Evolutionary conservation across 2,797 vertebrate genomes (phyloP), one percentile per base, ranked within the genome.

Genomic region (Spinus pinus): DNA sequence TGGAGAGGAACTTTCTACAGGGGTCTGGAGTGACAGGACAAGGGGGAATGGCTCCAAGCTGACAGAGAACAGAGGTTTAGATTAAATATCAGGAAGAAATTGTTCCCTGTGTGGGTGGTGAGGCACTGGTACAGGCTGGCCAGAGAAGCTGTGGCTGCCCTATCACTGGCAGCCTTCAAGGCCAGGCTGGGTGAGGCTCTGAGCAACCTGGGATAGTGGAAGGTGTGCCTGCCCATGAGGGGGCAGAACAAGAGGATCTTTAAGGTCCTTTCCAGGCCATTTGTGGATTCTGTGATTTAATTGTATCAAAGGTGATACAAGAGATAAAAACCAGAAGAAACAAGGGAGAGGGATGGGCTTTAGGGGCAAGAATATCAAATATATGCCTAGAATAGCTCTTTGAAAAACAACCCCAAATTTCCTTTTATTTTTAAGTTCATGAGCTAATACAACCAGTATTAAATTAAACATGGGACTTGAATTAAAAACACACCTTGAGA

Each of bases 61-160:
- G 41, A 20, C 15, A 66, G 21, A 28, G 13, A 31, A 10, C 1
- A n/a, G 16, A n/a, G 10, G 21, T 51, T 47, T n/a, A 24, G 6
- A n/a, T 47, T n/a, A 24, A 5, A n/a, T 33, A 39, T 16, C 8
- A 50, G 37, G 8, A 64, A 33, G 11, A 70, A 70, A 10, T 9
- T 11, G 0, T 13, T 70, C 14, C 42, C 57, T 44, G 8, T 25
- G 56, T 56, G 20, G 37, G 4, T n/a, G 16, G 28, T 3, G 8
- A 62, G n/a, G 9, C 9, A 0, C 27, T 49, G 35, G 56, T 13
- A 16, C 27, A 56, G 5, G 9, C 2, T 56, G 4, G 1, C 31
- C n/a, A 69, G 23, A 49, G n/a, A 50, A 22, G 14, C 2, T 69
- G 37, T 27, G 37, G 37, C 2, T 57, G 9, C 17, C 14, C 19